Evolutionary conservation across 2,797 vertebrate genomes (phyloP).

Genomic region (Channallabes apus): DNA sequence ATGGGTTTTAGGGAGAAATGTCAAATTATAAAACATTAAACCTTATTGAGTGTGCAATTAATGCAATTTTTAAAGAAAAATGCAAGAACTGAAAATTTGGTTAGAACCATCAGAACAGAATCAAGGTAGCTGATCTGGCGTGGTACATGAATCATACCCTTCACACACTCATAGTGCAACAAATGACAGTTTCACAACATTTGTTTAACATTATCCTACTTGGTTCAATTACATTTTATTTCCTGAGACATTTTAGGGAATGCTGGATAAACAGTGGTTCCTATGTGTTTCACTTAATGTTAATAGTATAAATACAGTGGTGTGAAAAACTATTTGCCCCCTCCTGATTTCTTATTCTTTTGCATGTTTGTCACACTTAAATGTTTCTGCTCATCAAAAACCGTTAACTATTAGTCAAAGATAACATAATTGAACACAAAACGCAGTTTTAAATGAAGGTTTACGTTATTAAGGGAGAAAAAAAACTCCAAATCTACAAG

Average conservation of each 20-base stretch:
- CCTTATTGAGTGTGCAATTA: neutral
- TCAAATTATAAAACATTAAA: neutral
- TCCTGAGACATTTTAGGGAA: too few species aligned
- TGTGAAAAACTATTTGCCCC: too few species aligned
- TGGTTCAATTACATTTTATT: neutral
- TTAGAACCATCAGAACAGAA: neutral
- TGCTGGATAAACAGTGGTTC: neutral
- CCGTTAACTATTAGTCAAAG: too few species aligned
- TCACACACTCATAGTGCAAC: neutral
- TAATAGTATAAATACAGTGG: too few species aligned
- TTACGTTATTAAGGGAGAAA: too few species aligned
- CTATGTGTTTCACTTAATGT: neutral
- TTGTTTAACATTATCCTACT: neutral
- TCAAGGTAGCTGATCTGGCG: neutral
- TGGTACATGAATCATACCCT: neutral
- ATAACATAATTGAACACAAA: too few species aligned
- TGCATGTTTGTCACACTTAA: too few species aligned
- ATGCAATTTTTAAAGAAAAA: neutral
- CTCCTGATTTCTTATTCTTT: too few species aligned
- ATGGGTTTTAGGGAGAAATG: neutral
- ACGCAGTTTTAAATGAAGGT: too few species aligned
- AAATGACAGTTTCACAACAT: neutral
- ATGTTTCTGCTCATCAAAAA: too few species aligned
- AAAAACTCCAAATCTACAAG: too few species aligned
- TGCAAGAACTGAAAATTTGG: neutral